Evolutionary conservation across 2,113 vertebrate species (phyloP).

Genomic region (Stegostoma tigrinum): DNA sequence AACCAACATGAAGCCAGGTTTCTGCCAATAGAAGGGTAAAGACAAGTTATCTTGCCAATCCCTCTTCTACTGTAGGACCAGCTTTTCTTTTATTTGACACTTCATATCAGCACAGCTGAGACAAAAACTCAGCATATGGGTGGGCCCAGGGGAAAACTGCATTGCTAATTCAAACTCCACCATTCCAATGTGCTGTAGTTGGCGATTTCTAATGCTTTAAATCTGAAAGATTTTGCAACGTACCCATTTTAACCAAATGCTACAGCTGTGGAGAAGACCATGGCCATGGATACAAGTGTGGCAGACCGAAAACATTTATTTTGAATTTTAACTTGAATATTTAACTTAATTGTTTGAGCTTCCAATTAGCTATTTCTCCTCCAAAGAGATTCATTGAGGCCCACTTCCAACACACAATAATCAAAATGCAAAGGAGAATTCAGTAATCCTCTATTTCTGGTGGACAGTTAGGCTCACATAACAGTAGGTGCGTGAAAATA

Average conservation of each 20-base stretch:
- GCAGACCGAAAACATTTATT: not conserved
- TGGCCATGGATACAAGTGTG: not conserved
- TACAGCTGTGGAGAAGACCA: not conserved
- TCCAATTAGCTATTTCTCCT: no score
- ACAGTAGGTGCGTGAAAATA: not conserved
- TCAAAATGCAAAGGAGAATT: not conserved
- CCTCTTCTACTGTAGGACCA: not conserved
- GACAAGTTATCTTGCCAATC: not conserved
- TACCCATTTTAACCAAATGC: not conserved
- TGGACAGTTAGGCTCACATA: not conserved
- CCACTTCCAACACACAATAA: not conserved
- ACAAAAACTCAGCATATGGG: not conserved
- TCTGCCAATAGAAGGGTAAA: not conserved
- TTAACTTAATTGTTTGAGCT: not conserved
- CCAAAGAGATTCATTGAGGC: not conserved
- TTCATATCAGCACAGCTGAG: not conserved
- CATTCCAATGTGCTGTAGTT: not conserved
- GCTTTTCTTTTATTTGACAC: not conserved
- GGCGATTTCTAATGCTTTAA: not conserved
- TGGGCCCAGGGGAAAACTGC: not conserved
- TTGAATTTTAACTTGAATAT: not conserved
- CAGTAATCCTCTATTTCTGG: not conserved
- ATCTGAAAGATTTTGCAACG: not conserved
- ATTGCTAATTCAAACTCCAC: slow-evolving; percentile 7
- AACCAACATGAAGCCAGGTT: not conserved